Evolutionary conservation across 2,888 invertebrate genomes (phyloP), one percentile per base, ranked within the genome.

Genomic region (Pristionchus mayeri): DNA sequence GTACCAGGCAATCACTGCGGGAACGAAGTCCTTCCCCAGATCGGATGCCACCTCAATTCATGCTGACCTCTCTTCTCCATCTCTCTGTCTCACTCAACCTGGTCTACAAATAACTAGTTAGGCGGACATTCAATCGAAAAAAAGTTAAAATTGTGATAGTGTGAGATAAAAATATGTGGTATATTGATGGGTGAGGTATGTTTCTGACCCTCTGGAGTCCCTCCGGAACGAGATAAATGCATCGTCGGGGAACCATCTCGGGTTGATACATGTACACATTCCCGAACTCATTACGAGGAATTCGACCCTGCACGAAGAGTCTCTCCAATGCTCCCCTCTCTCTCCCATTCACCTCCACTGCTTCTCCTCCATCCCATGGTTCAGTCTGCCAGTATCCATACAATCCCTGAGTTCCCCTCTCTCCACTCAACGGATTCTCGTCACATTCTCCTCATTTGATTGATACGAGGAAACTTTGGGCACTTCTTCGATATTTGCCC

Each of bases 381-480:
- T 96, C 95, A 0, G 97, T 96, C 94, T 99, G 98, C 98, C 99
- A 99, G 67, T 95, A 95, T 0, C 98, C 98, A 94, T 96, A 99
- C 85, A 98, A 37, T 50, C 71, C 84, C 21, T 86, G 82, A 34
- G 87, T 57, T 40, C 54, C 54, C 7, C n/a, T 83, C 54, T 71
- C 71, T 52, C 52, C 52, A 27, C 44, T 83, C 34, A 67, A 27
- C 24, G 71, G 83, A 83, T 83, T 83, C 71, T 83, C 30, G 34
- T 50, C 11, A 40, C 4, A 27, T 83, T 83, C 71, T 71, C 67
- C 9, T 98, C 99, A 93, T 97, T 98, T 0, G 98, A n/a, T n/a
- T n/a, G n/a, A n/a, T n/a, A n/a, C n/a, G n/a, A n/a, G n/a, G n/a
- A n/a, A n/a, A n/a, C n/a, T n/a, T n/a, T n/a, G n/a, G n/a, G n/a